Base-by-base conservation (phyloP, 1,140 invertebrate species). In the Diplogasteroides magnus region DNA sequence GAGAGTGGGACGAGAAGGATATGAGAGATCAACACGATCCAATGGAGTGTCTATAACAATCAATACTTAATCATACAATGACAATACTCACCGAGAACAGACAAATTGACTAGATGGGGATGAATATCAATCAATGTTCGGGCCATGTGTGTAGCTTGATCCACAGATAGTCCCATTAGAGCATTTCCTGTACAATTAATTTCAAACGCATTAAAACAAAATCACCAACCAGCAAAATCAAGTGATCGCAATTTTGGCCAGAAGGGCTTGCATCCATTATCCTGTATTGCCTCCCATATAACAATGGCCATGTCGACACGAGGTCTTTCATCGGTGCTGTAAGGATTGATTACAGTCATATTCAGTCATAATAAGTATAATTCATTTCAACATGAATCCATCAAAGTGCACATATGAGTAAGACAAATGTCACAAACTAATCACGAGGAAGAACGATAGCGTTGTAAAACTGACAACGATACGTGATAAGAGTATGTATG, bases 381-480 rank as follows among this genome's bases (percentile, higher is more conserved):
- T n/a, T 13, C 15, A 61, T 13, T 25, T n/a, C 59, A 61, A 14
- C 15, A 61, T 14, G 13, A 61, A 25, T 14, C 15, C 25, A 14
- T 11, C 11, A 11, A 63, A 29, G 28, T 2, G 61, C 19, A 26
- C 25, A 28, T 63, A 63, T 31, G 2, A 15, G 28, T 63, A 11
- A 25, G 28, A 56, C 63, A 15, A 65, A 55, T 19, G 14, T 15
- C 11, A 55, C 63, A 23, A 56, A 65, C 28, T 65, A 28, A 1
- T n/a, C 13, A 15, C 55, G 23, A 2, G 63, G 37, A 28, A 31
- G 31, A 1, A 65, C 25, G 26, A 65, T 65, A 2, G 63, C 68
- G 70, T 79, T 83, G 81, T 75, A 74, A 63, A 89, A 82, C 74
- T 87, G 83, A 66, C 85, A 82, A 15, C 87, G 86, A 78, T 84